phyloP scores from a whole-genome alignment of 2,797 vertebrate species.

The Chaetophractus vellerosus region DNA sequence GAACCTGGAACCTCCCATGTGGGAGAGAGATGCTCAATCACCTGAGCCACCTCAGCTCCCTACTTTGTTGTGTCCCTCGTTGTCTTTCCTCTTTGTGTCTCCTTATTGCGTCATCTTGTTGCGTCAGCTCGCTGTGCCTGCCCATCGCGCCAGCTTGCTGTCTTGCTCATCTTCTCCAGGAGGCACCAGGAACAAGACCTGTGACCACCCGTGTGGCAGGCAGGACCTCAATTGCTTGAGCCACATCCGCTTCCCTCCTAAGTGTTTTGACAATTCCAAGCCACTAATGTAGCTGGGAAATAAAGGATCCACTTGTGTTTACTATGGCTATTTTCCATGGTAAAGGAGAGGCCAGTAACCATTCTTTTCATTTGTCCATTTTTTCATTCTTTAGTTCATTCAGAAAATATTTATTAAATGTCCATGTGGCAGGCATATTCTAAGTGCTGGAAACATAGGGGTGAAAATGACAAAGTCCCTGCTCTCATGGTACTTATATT shows the following conservation, averaged over 20 bases:
- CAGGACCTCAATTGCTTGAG: no score
- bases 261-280: neutral
- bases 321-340: neutral
- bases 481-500: neutral
- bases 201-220: no score
- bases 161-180: no score
- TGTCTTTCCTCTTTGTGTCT: no score
- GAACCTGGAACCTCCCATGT: no score
- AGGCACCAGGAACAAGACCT: no score
- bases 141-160: no score
- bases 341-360: neutral
- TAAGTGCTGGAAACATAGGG: neutral
- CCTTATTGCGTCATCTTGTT: no score
- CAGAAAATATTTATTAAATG: slow-evolving; percentile 15
- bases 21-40: no score
- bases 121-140: no score
- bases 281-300: neutral
- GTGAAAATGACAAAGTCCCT: neutral
- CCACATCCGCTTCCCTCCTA: neutral
- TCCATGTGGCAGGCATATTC: neutral
- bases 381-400: neutral
- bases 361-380: neutral
- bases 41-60: no score
- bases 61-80: no score
- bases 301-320: neutral